Evolutionary conservation across 2,888 invertebrate species (phyloP).

Genomic region (Petrolisthes cinctipes): DNA sequence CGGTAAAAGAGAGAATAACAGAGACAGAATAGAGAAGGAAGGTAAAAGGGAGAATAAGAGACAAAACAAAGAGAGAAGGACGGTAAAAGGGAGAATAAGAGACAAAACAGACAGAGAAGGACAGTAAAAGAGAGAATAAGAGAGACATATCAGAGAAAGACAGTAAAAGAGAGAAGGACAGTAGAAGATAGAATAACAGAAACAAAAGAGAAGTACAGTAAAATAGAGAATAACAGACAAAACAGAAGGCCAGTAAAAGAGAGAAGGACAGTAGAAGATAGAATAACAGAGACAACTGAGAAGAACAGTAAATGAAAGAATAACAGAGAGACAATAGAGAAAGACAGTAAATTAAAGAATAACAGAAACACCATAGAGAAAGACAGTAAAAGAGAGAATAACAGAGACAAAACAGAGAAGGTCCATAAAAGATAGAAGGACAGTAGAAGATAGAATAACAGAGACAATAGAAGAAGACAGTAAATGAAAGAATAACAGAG

Average conservation of each 20-base stretch:
- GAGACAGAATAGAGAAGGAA: not conserved
- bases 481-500: not conserved
- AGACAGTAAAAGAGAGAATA: not conserved
- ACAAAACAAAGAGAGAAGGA: not conserved
- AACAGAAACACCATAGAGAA: not conserved
- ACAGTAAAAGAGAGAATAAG: not conserved
- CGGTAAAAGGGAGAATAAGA: not conserved
- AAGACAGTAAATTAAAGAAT: no score
- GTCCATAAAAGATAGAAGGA: not conserved
- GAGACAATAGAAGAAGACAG: not conserved
- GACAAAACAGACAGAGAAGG: not conserved
- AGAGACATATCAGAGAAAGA: not conserved
- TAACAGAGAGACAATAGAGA: not conserved
- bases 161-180: not conserved
- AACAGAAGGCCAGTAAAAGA: not conserved
- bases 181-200: not conserved
- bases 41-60: no score
- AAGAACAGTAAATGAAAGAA: not conserved
- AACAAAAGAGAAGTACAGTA: not conserved
- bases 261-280: not conserved
- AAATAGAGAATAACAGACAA: not conserved
- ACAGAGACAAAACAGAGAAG: not conserved
- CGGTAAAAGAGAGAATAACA: not conserved
- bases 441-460: not conserved
- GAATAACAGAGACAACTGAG: not conserved